These are phyloP conservation scores for Glareola pratincola DNA, from an alignment of 2,113 vertebrate species.

Conservation along the genomic window DNA sequence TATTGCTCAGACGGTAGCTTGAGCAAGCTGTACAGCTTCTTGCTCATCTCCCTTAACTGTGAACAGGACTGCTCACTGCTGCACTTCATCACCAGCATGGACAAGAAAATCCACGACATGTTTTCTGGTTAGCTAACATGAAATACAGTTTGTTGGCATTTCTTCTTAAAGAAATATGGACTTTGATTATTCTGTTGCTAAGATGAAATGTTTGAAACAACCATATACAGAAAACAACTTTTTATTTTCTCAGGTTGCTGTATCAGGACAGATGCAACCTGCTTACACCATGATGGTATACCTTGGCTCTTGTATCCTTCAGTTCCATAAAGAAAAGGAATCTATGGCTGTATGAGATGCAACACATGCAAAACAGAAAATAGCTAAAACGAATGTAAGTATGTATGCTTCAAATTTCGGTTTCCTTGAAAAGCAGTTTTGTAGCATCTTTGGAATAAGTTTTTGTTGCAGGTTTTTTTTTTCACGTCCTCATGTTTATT, in stretches of 20 bases:
- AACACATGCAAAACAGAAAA: neutral
- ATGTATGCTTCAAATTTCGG: neutral
- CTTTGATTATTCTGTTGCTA: neutral
- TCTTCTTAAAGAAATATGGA: neutral
- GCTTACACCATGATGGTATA: neutral
- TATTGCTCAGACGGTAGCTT: fast-evolving
- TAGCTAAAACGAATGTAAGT: neutral
- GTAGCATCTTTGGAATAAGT: neutral
- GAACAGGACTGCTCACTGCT: neutral
- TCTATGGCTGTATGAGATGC: neutral
- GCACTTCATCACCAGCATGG: neutral
- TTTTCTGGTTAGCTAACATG: neutral
- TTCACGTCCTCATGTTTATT: neutral
- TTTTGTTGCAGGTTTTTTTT: fast-evolving
- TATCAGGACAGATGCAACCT: neutral
- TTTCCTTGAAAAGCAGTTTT: neutral
- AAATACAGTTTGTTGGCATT: neutral
- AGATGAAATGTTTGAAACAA: neutral
- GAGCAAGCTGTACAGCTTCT: neutral
- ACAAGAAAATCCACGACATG: neutral
- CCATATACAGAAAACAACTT: neutral
- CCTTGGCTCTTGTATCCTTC: neutral
- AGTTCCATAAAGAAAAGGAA: neutral
- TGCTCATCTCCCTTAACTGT: neutral
- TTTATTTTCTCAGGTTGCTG: neutral